Percentiles rank a stretch among this genome's conserved stretches.
phyloP scores from a whole-genome alignment of 2,888 invertebrate species.

The Tridacna crocea region DNA sequence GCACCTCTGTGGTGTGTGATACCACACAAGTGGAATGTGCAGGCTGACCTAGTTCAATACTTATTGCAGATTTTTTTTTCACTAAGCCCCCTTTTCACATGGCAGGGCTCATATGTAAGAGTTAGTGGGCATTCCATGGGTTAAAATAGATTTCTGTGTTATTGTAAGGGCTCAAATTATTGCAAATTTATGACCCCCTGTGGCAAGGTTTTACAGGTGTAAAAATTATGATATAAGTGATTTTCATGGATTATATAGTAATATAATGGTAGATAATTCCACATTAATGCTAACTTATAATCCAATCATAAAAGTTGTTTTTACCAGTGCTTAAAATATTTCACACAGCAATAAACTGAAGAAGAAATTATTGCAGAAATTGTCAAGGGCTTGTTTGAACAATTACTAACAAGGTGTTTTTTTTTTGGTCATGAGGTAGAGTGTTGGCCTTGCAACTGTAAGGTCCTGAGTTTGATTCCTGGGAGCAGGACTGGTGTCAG shows the following conservation, averaged over 20 bases:
- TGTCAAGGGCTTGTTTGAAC: no score
- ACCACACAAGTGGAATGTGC: no score
- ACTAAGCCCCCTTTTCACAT: background rate
- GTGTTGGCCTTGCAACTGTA: no score
- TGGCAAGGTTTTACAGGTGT: conserved; percentile 3
- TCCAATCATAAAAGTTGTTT: background rate
- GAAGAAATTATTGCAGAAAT: no score
- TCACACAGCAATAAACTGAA: background rate
- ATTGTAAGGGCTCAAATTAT: background rate
- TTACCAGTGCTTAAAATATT: background rate
- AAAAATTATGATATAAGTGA: conserved; percentile 14
- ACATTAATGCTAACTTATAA: background rate
- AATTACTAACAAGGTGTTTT: no score
- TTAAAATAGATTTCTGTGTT: background rate
- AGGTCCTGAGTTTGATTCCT: no score
- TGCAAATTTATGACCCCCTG: background rate
- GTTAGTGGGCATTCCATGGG: background rate
- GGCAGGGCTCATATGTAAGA: background rate
- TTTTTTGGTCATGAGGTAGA: no score
- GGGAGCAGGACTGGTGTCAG: no score
- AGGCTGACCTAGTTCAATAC: no score
- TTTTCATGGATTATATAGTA: conserved; percentile 14
- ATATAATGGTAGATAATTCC: conserved; percentile 13
- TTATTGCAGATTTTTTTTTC: background rate
- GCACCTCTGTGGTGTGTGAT: no score